phyloP scores from a whole-genome alignment of 2,888 invertebrate genomes.

The Timema podura region DNA sequence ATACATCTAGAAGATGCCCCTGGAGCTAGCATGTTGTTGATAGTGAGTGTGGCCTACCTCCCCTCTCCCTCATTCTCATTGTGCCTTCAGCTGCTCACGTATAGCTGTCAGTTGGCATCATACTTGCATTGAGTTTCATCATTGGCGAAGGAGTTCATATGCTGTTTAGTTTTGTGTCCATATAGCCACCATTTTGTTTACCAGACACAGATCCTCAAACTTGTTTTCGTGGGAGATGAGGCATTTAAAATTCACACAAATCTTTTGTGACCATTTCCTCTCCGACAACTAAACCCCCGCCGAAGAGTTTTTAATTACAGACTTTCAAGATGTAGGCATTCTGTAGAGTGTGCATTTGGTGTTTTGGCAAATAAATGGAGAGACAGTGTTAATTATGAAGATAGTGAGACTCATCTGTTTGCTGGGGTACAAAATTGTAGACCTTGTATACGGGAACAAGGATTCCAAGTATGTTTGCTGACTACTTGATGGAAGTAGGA shows the following conservation, averaged over 20 bases:
- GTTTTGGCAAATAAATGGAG: not conserved
- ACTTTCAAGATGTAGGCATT: slow-evolving; percentile 1
- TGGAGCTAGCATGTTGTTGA: too few relatives aligned
- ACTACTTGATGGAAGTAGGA: not conserved
- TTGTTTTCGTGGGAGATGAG: not conserved
- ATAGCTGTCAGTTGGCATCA: too few relatives aligned
- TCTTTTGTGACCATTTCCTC: not conserved
- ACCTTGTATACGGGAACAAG: not conserved
- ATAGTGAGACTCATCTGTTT: not conserved
- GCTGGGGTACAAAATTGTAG: not conserved
- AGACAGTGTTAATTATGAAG: not conserved
- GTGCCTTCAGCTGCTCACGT: too few relatives aligned
- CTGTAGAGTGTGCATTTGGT: not conserved
- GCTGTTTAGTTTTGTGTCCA: too few relatives aligned
- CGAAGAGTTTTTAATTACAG: not conserved
- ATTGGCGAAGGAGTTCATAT: too few relatives aligned
- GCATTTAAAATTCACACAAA: slow-evolving; percentile 6
- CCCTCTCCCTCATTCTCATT: too few relatives aligned
- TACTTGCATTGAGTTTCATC: too few relatives aligned
- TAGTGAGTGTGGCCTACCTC: too few relatives aligned
- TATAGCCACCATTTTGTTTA: too few relatives aligned
- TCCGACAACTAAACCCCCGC: not conserved
- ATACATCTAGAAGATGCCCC: too few relatives aligned
- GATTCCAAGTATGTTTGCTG: not conserved
- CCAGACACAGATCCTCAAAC: not conserved